Evolutionary conservation across 2,113 vertebrate species (phyloP).

Genomic region (Corapipo altera): DNA sequence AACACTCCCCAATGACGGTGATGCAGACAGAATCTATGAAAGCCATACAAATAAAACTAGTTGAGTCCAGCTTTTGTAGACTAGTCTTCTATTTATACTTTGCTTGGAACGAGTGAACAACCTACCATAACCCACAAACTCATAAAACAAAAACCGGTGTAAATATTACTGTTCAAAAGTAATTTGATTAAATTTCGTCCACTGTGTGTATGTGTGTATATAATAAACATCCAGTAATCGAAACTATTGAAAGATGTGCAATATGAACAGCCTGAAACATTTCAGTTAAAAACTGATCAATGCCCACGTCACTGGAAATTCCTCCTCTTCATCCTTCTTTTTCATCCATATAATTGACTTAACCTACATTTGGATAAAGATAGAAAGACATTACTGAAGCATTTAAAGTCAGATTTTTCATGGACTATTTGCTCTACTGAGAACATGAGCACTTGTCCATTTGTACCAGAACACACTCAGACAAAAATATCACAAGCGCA

Average conservation of each 20-base stretch:
- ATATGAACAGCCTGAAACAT: not conserved
- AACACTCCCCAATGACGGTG: constrained; percentile 52
- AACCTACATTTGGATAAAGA: not conserved
- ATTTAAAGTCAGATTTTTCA: constrained; percentile 25
- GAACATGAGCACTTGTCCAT: not conserved
- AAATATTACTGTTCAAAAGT: not conserved
- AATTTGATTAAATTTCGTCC: not conserved
- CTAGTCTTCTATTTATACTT: not conserved
- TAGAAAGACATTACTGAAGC: constrained; percentile 3
- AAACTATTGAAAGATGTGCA: not conserved
- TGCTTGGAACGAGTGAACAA: not conserved
- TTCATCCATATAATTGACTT: constrained; percentile 4
- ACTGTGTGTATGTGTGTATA: fast-evolving
- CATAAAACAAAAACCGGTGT: fast-evolving
- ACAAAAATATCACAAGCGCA: not conserved
- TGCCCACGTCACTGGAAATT: not conserved
- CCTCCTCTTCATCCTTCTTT: not conserved
- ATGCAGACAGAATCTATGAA: constrained; percentile 70
- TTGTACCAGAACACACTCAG: not conserved
- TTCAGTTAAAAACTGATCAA: not conserved
- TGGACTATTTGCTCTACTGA: not conserved
- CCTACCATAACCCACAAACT: not conserved
- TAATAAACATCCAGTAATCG: not conserved
- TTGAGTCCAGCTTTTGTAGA: not conserved
- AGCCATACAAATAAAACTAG: not conserved